Percentiles rank a stretch among this genome's conserved stretches.
Evolutionary conservation across 92 coral and sea anemone genomes (phyloP).

Genomic region (Chrysogorgia sp.): DNA sequence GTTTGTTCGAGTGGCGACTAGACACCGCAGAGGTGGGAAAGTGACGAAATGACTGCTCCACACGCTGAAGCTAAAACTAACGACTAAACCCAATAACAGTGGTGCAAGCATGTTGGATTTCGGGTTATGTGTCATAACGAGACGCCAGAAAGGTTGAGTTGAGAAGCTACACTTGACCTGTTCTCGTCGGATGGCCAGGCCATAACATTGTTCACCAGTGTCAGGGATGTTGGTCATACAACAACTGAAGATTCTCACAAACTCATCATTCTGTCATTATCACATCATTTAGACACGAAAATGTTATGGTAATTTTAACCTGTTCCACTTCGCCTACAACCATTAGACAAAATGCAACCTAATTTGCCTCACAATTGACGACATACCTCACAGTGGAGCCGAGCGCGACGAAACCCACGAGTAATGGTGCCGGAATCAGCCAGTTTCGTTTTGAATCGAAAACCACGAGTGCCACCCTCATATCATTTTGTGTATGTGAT

Average conservation of each 20-base stretch:
- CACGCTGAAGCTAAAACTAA: conserved; percentile 23
- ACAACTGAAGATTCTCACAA: background rate
- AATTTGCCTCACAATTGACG: conserved; percentile 5
- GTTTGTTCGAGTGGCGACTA: conserved; percentile 6
- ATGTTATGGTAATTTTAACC: too few relatives aligned
- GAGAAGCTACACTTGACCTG: background rate
- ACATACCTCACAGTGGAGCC: too few relatives aligned
- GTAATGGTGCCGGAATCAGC: too few relatives aligned
- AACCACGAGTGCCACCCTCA: too few relatives aligned
- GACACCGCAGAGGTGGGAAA: conserved; percentile 28
- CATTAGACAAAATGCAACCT: too few relatives aligned
- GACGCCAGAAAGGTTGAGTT: background rate
- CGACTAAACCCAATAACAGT: background rate
- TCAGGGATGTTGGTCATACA: background rate
- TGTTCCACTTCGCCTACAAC: too few relatives aligned
- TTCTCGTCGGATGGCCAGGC: background rate
- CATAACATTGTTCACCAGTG: background rate
- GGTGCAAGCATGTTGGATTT: background rate
- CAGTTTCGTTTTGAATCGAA: too few relatives aligned
- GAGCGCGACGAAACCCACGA: too few relatives aligned
- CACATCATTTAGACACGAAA: too few relatives aligned
- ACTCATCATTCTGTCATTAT: background rate
- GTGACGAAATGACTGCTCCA: conserved; percentile 23
- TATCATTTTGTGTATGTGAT: too few relatives aligned
- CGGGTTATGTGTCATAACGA: conserved; percentile 1